Conservation (phyloP, 2,113 vertebrate species). For the Embiotoca jacksoni region DNA sequence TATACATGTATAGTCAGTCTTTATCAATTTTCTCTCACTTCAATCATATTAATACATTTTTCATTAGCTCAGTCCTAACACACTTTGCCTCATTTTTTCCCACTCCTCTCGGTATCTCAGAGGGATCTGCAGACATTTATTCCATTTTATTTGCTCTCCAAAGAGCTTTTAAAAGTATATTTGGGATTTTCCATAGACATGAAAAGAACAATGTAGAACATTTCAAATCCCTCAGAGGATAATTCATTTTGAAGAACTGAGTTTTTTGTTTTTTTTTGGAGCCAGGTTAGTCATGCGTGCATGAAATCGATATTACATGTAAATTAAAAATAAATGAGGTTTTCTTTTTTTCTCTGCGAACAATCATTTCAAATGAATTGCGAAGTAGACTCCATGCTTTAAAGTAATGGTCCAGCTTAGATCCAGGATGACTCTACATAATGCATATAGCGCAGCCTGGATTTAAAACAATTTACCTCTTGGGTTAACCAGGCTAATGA, state of each 20-base stretch:
- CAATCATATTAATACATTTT: conserved; percentile 16
- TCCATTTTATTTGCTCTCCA: conserved; percentile 58
- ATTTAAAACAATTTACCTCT: conserved; percentile 75
- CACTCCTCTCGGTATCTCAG: background rate
- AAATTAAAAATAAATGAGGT: conserved; percentile 81
- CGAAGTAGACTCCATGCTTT: conserved; percentile 51
- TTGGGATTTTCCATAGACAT: conserved; percentile 56
- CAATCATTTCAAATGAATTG: conserved; percentile 78
- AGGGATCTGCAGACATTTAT: conserved; percentile 37
- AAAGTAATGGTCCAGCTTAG: conserved; percentile 63
- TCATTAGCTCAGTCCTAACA: conserved; percentile 4
- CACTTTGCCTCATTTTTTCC: conserved; percentile 15
- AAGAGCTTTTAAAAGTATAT: conserved; percentile 52
- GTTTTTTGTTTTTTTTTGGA: conserved; percentile 47
- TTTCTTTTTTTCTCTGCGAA: conserved; percentile 75
- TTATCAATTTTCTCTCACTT: background rate
- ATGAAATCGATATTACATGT: conserved; percentile 79
- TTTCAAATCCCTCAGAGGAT: conserved; percentile 73
- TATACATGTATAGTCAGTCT: background rate
- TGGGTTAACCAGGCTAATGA: conserved; percentile 74
- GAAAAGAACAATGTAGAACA: conserved; percentile 57
- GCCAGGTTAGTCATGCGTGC: conserved; percentile 70
- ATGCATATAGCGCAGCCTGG: conserved; percentile 55
- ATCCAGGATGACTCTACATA: conserved; percentile 70
- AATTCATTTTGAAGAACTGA: conserved; percentile 75